Evolutionary conservation across 2,888 invertebrate genomes (phyloP).

Genomic region (Blera fallax): DNA sequence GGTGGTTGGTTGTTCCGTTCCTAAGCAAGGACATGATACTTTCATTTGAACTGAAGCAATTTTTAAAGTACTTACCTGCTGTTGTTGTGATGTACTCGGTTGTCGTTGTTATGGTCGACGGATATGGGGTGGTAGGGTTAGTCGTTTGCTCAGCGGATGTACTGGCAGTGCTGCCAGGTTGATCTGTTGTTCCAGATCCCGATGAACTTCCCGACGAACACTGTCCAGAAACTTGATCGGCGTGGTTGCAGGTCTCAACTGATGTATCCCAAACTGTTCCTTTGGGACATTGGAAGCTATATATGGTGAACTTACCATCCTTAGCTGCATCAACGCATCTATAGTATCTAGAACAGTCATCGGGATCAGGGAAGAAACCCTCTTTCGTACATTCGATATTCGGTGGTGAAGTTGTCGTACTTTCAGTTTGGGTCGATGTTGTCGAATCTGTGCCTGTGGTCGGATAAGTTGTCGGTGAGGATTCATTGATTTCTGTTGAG

Average conservation of each 20-base stretch:
- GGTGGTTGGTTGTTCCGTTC: constrained; percentile 22
- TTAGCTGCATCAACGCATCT: constrained; percentile 82
- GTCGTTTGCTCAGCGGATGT: constrained; percentile 46
- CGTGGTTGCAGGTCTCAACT: constrained; percentile 83
- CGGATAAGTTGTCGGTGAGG: constrained; percentile 29
- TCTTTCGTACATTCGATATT: constrained; percentile 79
- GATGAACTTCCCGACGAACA: constrained; percentile 76
- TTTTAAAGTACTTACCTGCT: constrained; percentile 8
- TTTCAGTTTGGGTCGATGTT: constrained; percentile 25
- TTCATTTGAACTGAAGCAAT: neutral
- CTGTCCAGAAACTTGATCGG: constrained; percentile 77
- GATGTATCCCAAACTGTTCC: constrained; percentile 85
- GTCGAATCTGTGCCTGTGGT: constrained; percentile 71
- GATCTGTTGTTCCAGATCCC: constrained; percentile 54
- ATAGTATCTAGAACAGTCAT: constrained; percentile 84
- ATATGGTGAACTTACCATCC: constrained; percentile 81
- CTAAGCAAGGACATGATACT: neutral
- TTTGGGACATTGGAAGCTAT: constrained; percentile 83
- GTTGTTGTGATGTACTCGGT: constrained; percentile 23
- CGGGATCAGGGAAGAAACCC: constrained; percentile 82
- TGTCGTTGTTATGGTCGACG: constrained; percentile 67
- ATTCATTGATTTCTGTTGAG: neutral
- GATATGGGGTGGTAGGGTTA: constrained; percentile 54
- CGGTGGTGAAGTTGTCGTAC: constrained; percentile 49
- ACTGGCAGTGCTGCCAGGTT: constrained; percentile 44